Conservation (phyloP, 2,888 invertebrate genomes). For the Syritta pipiens region DNA sequence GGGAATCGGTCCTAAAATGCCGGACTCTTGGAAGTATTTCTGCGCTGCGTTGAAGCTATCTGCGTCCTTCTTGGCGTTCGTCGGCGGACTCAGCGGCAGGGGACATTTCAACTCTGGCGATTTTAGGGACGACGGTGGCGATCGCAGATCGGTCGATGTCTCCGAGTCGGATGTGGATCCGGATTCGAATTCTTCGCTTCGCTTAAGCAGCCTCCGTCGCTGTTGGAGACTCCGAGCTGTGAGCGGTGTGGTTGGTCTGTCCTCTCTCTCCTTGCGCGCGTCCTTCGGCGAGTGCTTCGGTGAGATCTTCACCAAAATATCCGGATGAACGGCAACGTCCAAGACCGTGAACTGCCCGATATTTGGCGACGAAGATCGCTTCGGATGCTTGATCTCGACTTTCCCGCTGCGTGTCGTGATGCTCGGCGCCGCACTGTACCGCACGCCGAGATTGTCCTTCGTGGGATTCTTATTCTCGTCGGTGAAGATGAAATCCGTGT, state of each 20-base stretch:
- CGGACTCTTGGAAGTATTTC: slow-evolving; percentile 74
- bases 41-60: slow-evolving; percentile 72
- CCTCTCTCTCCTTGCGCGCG: slow-evolving; percentile 20
- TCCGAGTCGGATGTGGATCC: slow-evolving; percentile 72
- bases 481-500: slow-evolving; percentile 75
- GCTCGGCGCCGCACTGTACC: slow-evolving; percentile 55
- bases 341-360: slow-evolving; percentile 73
- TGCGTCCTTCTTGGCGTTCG: slow-evolving; percentile 48
- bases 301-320: slow-evolving; percentile 74
- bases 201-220: slow-evolving; percentile 71
- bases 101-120: slow-evolving; percentile 11
- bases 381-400: slow-evolving; percentile 73
- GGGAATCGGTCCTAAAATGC: slow-evolving; percentile 74
- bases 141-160: slow-evolving; percentile 40
- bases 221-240: slow-evolving; percentile 70
- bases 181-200: slow-evolving; percentile 73
- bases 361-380: slow-evolving; percentile 74
- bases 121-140: slow-evolving; percentile 16
- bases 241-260: slow-evolving; percentile 11
- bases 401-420: slow-evolving; percentile 72
- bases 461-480: slow-evolving; percentile 74
- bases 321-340: slow-evolving; percentile 75
- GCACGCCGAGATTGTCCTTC: slow-evolving; percentile 47
- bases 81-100: slow-evolving; percentile 39
- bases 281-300: slow-evolving; percentile 71